phyloP scores from a whole-genome alignment of 2,797 vertebrate genomes.

The Rhadinocentrus ornatus region DNA sequence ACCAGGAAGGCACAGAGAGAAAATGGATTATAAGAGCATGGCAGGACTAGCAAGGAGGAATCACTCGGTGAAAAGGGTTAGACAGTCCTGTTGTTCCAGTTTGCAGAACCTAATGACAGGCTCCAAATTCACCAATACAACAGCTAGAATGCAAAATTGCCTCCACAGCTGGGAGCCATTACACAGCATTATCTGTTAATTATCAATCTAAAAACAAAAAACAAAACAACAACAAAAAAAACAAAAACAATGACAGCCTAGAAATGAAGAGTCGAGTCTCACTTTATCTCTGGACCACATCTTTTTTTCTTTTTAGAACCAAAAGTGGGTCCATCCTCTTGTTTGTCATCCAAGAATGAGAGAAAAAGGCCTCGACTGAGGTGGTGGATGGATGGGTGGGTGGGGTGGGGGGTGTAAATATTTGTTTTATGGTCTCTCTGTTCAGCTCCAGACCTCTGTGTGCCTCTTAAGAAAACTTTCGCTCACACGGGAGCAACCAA shows the following conservation, averaged over 20 bases:
- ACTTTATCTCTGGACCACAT: conserved; percentile 23
- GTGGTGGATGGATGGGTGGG: conserved; percentile 40
- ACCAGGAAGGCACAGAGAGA: conserved; percentile 54
- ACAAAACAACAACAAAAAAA: too few species aligned
- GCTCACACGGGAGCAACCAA: conserved; percentile 74
- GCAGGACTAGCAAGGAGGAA: conserved; percentile 33
- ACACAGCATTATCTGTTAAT: conserved; percentile 13
- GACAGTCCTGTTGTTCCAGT: conserved; percentile 13
- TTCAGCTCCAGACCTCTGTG: conserved; percentile 74
- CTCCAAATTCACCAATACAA: background rate
- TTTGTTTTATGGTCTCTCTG: conserved; percentile 76
- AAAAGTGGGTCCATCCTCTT: conserved; percentile 55
- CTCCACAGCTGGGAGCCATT: conserved; percentile 1
- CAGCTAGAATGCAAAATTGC: conserved; percentile 4
- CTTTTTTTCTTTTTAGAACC: conserved; percentile 46
- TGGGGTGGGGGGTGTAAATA: conserved; percentile 64
- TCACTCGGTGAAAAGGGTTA: conserved; percentile 31
- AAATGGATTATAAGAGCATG: conserved; percentile 50
- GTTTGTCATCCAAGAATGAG: conserved; percentile 31
- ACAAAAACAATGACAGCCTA: conserved; percentile 2
- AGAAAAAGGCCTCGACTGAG: conserved; percentile 51
- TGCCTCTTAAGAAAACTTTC: conserved; percentile 81
- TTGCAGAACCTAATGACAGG: conserved; percentile 6
- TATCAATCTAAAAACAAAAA: conserved; percentile 32
- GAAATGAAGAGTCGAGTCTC: conserved; percentile 13